Conservation (phyloP, 2,113 vertebrate genomes). For the Cinclus mexicanus region DNA sequence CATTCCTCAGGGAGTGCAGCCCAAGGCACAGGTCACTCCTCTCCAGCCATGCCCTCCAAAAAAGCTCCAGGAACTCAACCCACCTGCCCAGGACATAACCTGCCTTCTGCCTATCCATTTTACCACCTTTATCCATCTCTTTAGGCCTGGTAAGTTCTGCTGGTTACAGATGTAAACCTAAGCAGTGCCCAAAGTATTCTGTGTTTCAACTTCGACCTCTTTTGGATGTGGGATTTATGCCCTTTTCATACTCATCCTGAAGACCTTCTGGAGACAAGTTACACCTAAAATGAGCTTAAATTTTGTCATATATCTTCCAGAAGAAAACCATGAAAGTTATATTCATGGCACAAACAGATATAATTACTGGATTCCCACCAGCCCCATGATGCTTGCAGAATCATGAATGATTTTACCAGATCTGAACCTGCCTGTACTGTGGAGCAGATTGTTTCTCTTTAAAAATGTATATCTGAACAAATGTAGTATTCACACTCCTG, state of each 20-base stretch:
- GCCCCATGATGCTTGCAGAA: background rate
- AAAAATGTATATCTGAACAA: background rate
- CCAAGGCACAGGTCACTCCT: background rate
- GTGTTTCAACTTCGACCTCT: background rate
- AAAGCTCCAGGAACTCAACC: background rate
- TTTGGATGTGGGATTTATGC: background rate
- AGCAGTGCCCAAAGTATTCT: background rate
- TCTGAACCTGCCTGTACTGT: background rate
- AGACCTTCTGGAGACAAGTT: background rate
- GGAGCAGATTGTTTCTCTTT: background rate
- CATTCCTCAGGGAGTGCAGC: background rate
- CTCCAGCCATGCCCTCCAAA: background rate
- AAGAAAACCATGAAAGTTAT: background rate
- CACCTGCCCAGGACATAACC: background rate
- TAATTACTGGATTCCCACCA: background rate
- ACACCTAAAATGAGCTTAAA: background rate
- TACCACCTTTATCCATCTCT: background rate
- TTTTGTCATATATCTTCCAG: background rate
- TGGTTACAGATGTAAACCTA: background rate
- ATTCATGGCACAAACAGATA: background rate
- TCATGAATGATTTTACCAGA: background rate
- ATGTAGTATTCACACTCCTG: background rate
- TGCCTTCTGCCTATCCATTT: background rate
- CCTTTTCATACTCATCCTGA: background rate
- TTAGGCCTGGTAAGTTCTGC: background rate